These are phyloP conservation scores for Temnothorax unifasciatus DNA, from an alignment of 2,888 invertebrate species.

Conservation along the genomic window DNA sequence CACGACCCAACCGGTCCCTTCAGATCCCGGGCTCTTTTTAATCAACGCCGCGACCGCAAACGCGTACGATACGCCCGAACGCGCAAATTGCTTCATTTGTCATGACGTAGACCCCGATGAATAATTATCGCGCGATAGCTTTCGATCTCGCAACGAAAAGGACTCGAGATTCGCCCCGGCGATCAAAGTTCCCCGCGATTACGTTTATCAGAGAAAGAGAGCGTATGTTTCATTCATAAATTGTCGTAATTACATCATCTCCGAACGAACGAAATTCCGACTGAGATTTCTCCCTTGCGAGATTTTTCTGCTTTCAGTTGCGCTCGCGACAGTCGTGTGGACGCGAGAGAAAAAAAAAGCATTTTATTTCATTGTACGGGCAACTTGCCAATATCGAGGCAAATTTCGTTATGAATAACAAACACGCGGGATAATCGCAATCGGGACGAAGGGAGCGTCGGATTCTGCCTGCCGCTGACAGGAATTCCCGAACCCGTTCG, in stretches of 20 bases:
- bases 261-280: neutral
- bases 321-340: neutral
- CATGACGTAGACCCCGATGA: neutral
- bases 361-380: neutral
- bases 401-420: conserved; percentile 15
- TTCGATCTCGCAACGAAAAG: neutral
- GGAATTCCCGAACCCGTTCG: neutral
- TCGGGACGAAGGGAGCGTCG: neutral
- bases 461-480: neutral
- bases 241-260: neutral
- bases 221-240: neutral
- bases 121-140: neutral
- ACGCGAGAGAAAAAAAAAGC: neutral
- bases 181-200: neutral
- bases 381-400: neutral
- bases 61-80: conserved; percentile 24
- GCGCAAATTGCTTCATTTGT: neutral
- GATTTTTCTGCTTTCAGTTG: too few species aligned
- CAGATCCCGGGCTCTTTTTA: conserved; percentile 39
- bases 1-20: conserved; percentile 3
- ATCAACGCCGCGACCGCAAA: conserved; percentile 64
- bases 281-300: neutral
- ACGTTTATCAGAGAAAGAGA: neutral
- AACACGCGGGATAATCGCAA: neutral
- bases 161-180: neutral